These are phyloP conservation scores for Enteromius thamalakanensis DNA, from an alignment of 2,797 vertebrate genomes.

Conservation along the genomic window DNA sequence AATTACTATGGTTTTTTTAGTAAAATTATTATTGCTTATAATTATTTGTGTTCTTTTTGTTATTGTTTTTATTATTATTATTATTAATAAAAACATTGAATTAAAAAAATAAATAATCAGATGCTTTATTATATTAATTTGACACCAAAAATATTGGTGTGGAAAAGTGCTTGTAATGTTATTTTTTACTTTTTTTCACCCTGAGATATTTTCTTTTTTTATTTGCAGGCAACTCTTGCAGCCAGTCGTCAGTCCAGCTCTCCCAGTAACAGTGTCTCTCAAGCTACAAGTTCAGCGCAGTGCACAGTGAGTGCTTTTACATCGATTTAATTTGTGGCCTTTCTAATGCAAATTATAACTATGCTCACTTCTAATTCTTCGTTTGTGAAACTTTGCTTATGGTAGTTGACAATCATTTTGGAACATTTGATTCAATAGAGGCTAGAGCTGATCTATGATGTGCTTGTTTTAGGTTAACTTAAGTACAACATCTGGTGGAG, in stretches of 20 bases:
- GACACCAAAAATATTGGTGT: background rate
- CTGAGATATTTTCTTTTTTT: background rate
- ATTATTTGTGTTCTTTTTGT: background rate
- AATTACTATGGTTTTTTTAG: background rate
- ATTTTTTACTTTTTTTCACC: background rate
- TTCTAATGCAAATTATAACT: background rate
- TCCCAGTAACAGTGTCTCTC: constrained; percentile 86
- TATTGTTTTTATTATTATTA: background rate
- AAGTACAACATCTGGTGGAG: constrained; percentile 77
- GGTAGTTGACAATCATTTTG: background rate
- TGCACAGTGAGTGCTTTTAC: constrained; percentile 76
- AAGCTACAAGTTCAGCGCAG: constrained; percentile 86
- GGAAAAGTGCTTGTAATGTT: background rate
- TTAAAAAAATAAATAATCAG: background rate
- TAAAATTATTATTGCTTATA: background rate
- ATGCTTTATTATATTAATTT: background rate
- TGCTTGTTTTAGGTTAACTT: constrained; percentile 73
- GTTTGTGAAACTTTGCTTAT: background rate
- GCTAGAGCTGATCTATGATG: background rate
- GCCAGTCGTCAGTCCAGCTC: constrained; percentile 94
- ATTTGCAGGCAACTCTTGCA: constrained; percentile 89
- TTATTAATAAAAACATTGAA: background rate
- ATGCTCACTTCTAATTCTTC: background rate
- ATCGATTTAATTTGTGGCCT: background rate
- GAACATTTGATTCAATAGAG: background rate